Base-by-base conservation (phyloP, 1,140 invertebrate species). In the Tetragonula clypearis region DNA sequence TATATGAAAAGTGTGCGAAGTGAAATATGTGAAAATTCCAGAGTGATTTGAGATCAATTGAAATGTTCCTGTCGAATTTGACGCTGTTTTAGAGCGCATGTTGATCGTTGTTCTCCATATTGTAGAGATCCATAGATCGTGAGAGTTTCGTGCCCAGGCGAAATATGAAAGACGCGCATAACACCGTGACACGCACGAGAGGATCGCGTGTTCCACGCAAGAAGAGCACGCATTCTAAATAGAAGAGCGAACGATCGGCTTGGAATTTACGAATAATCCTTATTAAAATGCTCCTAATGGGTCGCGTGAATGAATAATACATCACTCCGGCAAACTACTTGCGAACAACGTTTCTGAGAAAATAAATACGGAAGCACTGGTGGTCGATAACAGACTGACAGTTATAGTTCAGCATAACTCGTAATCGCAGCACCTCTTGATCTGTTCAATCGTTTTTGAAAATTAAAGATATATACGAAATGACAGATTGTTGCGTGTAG, bases 191-290 rank as follows among this genome's bases (percentile, higher is more conserved):
- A 62, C 15, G 65, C 73, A 86, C 66, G 81, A 77, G 56, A 78
- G 53, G 53, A 30, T 69, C 30, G 62, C 81, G 80, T 83, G 73
- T 60, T 86, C 73, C 65, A 77, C 58, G 81, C 56, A 82, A 84
- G 58, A 56, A 84, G 81, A 86, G 21, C 76, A 62, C 69, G 56
- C 41, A 55, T 82, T 77, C 53, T 68, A 68, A n/a, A 60, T 72
- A 30, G 81, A 78, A 84, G 81, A 75, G 53, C 71, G 6, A 56
- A 65, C 11, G 72, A 21, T 55, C 41, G 68, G 19, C 68, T 71
- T 14, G 49, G 41, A 55, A 74, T 55, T 74, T 74, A 53, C 14
- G n/a, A 74, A 49, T 55, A 55, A 73, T 73, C n/a, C 49, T 30
- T 53, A 55, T 73, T 73, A 73, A 73, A 73, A 73, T 23, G 71